Conservation (phyloP, 2,797 vertebrate species). For the Gambusia yucatana region DNA sequence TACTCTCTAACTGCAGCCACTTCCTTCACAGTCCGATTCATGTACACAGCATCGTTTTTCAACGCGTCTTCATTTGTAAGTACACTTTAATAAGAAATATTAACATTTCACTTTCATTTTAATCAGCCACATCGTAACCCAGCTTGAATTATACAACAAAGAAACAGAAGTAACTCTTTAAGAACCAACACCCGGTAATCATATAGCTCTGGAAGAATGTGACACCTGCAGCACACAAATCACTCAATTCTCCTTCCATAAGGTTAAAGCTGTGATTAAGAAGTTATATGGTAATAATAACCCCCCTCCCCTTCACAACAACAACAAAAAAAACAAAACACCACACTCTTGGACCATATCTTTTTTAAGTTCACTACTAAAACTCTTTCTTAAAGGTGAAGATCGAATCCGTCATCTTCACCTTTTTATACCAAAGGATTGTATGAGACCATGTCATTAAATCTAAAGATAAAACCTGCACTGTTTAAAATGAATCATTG, state of each 20-base stretch:
- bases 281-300: slow-evolving; percentile 22
- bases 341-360: slow-evolving; percentile 3
- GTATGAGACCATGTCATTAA: background rate
- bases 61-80: slow-evolving; percentile 74
- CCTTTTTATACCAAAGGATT: background rate
- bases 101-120: slow-evolving; percentile 31
- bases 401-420: background rate
- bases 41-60: slow-evolving; percentile 62
- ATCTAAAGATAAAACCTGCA: background rate
- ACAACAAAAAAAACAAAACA: background rate
- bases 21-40: slow-evolving; percentile 53
- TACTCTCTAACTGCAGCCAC: slow-evolving; percentile 40
- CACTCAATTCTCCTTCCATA: slow-evolving; percentile 21
- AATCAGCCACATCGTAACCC: slow-evolving; percentile 43
- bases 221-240: slow-evolving; percentile 24
- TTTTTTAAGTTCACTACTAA: slow-evolving; percentile 15
- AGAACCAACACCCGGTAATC: background rate
- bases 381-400: background rate
- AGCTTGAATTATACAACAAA: slow-evolving; percentile 41
- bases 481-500: background rate
- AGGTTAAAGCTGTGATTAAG: slow-evolving; percentile 56
- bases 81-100: slow-evolving; percentile 82
- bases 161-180: slow-evolving; percentile 28
- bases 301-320: background rate
- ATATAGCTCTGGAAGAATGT: slow-evolving; percentile 54